Base-by-base conservation (phyloP, 2,888 invertebrate genomes). In the Hypolimnas misippus region DNA sequence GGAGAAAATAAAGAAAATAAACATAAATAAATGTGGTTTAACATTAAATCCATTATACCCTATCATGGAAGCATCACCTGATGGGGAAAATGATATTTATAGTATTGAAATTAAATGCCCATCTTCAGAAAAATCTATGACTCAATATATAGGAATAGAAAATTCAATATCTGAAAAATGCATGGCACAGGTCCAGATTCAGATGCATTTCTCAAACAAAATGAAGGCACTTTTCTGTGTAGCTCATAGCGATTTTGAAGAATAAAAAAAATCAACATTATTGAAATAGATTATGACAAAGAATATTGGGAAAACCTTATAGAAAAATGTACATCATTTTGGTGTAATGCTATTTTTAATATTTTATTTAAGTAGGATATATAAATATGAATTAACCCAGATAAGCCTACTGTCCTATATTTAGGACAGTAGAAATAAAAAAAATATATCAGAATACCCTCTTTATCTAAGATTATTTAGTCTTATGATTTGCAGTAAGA, bases 391-490 rank as follows among this genome's bases (percentile, higher is more conserved):
- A n/a, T n/a, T 25, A 33, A 33, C 33, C 33, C 33, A 33, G 33
- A 33, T 33, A 33, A 33, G 12, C 33, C 33, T 33, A 33, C 33
- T 33, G 33, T 33, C 33, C 33, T 33, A 33, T 33, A 33, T 33
- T 33, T 33, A 33, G 33, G 6, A 33, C 33, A 12, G 1, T 49
- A 49, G 17, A 49, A 49, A 49, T 49, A 49, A 49, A 49, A 25
- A n/a, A 49, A 49, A 21, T 21, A 49, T 25, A 49, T 49, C 21
- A 21, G 25, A 49, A 49, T 49, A 49, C 49, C 49, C 49, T 49
- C 49, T 49, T 19, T 49, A 19, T 49, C 49, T 50, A 50, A 50
- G 29, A 50, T 29, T 50, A 50, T 50, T 50, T 50, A 50, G 29
- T 50, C 50, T 29, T 50, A 29, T 50, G 50, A 50, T 50, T 50